These are phyloP conservation scores for Nephila pilipes DNA, from an alignment of 1,140 invertebrate genomes.

Conservation along the genomic window DNA sequence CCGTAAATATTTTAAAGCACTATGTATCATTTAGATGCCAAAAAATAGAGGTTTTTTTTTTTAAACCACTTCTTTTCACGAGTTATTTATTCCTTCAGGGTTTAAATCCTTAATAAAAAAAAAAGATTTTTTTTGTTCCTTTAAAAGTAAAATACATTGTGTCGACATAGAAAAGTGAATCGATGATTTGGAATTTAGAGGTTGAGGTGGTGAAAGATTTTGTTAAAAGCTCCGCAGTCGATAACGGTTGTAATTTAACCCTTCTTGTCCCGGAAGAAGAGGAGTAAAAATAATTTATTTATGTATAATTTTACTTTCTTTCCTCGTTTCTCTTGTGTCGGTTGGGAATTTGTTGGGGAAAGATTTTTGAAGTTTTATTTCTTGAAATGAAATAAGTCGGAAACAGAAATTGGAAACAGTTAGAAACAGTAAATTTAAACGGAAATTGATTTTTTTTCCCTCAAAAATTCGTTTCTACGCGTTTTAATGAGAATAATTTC, in stretches of 20 bases:
- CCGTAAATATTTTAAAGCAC: slow-evolving; percentile 58
- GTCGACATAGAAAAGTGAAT: neutral
- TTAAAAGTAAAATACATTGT: neutral
- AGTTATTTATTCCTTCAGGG: neutral
- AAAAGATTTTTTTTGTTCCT: too few species aligned
- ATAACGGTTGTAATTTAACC: slow-evolving; percentile 16
- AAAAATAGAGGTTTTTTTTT: neutral
- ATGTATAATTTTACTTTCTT: neutral
- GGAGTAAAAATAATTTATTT: slow-evolving; percentile 1
- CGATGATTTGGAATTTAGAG: slow-evolving; percentile 8
- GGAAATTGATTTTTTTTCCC: neutral
- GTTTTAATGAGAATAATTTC: too few species aligned
- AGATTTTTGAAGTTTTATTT: neutral
- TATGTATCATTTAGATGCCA: slow-evolving; percentile 39
- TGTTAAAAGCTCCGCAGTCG: neutral
- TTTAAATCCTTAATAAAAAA: neutral
- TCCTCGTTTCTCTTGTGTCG: neutral
- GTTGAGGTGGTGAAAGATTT: neutral
- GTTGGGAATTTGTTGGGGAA: neutral
- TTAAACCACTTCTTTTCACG: neutral
- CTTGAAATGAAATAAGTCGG: neutral
- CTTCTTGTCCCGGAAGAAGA: neutral
- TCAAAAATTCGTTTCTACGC: neutral
- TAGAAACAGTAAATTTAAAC: neutral
- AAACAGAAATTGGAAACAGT: neutral